A percentile compares a stretch with the other conserved stretches of the same genome.
These are phyloP conservation scores for Poeciliopsis occidentalis DNA, from an alignment of 2,113 vertebrate species.

Conservation along the genomic window DNA sequence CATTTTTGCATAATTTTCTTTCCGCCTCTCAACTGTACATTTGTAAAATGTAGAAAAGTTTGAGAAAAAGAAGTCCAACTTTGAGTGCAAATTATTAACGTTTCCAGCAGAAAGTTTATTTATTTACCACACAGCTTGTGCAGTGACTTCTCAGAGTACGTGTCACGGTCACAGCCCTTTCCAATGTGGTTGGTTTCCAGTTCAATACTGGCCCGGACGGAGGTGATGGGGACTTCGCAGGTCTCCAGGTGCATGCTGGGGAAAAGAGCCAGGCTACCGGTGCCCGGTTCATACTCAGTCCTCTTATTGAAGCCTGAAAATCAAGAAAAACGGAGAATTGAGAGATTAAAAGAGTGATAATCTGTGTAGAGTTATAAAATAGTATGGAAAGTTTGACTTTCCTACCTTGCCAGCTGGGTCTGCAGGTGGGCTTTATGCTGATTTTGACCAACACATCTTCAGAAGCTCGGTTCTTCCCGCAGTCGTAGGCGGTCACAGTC, in stretches of 20 bases:
- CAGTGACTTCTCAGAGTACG: slow-evolving; percentile 96
- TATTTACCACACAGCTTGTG: slow-evolving; percentile 93
- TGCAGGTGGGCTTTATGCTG: slow-evolving; percentile 93
- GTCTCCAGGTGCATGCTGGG: slow-evolving; percentile 93
- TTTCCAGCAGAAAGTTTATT: too few relatives aligned
- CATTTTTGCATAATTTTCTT: too few relatives aligned
- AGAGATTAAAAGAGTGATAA: slow-evolving; percentile 13
- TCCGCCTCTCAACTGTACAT: too few relatives aligned
- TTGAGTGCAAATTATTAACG: too few relatives aligned
- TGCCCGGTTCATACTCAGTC: slow-evolving; percentile 96
- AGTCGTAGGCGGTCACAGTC: slow-evolving; percentile 95
- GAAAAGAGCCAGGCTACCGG: slow-evolving; percentile 90
- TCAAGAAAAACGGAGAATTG: background rate
- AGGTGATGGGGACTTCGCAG: slow-evolving; percentile 90
- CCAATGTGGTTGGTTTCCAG: slow-evolving; percentile 97
- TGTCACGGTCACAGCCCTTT: slow-evolving; percentile 97
- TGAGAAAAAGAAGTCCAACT: too few relatives aligned
- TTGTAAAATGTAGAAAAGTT: too few relatives aligned
- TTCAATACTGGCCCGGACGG: slow-evolving; percentile 85
- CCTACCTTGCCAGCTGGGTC: slow-evolving; percentile 96
- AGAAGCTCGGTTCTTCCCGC: slow-evolving; percentile 92
- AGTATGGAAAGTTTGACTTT: slow-evolving; percentile 9
- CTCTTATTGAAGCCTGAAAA: slow-evolving; percentile 90
- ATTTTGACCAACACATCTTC: slow-evolving; percentile 96
- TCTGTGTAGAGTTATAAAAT: background rate